Evolutionary conservation across 1,140 invertebrate genomes (phyloP).

Genomic region (Solenopsis invicta): DNA sequence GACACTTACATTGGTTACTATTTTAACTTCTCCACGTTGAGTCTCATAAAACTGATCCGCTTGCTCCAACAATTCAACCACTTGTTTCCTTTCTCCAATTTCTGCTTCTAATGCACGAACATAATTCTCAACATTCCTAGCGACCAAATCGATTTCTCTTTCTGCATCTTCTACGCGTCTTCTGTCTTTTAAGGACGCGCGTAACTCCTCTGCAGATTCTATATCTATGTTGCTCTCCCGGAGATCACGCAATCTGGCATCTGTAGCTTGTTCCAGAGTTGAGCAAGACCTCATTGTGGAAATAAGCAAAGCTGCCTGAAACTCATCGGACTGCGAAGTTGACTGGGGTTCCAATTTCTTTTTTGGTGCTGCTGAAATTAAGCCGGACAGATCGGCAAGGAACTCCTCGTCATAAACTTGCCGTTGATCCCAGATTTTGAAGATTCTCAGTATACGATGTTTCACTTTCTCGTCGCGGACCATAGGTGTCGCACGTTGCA

Average conservation of each 20-base stretch:
- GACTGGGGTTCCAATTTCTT: conserved; percentile 90
- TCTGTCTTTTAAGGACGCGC: conserved; percentile 92
- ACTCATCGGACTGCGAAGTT: conserved; percentile 86
- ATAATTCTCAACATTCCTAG: conserved; percentile 92
- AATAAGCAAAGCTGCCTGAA: conserved; percentile 86
- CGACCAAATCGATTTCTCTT: conserved; percentile 94
- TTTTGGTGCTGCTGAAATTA: conserved; percentile 91
- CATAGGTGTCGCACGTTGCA: conserved; percentile 96
- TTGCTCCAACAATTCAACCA: conserved; percentile 92
- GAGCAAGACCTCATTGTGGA: conserved; percentile 87
- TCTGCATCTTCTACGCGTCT: conserved; percentile 95
- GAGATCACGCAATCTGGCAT: conserved; percentile 83
- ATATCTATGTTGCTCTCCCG: conserved; percentile 83
- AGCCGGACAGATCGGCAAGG: conserved; percentile 93
- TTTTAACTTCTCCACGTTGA: conserved; percentile 96
- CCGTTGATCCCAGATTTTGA: conserved; percentile 97
- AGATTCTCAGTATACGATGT: conserved; percentile 94
- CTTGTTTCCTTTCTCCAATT: conserved; percentile 92
- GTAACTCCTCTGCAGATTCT: conserved; percentile 90
- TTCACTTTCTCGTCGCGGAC: conserved; percentile 97
- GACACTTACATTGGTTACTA: conserved; percentile 95
- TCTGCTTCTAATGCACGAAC: conserved; percentile 93
- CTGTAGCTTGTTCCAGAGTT: conserved; percentile 85
- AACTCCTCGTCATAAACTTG: conserved; percentile 95
- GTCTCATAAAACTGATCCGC: conserved; percentile 95